Percentiles rank a stretch among this genome's conserved stretches.
phyloP scores from a whole-genome alignment of 2,888 invertebrate genomes.

The Acleris holmiana region DNA sequence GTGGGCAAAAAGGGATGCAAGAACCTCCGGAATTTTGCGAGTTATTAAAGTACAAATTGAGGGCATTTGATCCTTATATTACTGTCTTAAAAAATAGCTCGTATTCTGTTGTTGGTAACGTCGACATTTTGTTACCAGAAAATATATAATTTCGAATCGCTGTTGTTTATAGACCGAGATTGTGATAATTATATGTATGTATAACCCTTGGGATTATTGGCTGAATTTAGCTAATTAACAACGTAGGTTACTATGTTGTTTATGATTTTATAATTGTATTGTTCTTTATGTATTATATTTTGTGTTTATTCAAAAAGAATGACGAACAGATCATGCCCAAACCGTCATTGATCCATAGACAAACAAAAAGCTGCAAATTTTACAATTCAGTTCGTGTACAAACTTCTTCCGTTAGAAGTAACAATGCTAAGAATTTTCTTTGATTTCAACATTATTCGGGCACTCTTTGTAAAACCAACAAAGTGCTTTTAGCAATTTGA shows the following conservation, averaged over 20 bases:
- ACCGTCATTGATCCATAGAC: neutral
- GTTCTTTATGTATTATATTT: too few relatives aligned
- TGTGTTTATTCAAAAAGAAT: too few relatives aligned
- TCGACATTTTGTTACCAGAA: neutral
- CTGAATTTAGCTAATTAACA: constrained; percentile 7
- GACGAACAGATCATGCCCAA: neutral
- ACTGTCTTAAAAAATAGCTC: neutral
- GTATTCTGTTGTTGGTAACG: neutral
- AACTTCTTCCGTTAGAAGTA: constrained; percentile 32
- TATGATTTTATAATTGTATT: neutral
- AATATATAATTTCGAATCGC: neutral
- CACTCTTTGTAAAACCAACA: constrained; percentile 44
- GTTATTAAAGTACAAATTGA: constrained; percentile 15
- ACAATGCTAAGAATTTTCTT: constrained; percentile 32
- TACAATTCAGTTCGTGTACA: constrained; percentile 8
- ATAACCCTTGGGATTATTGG: neutral
- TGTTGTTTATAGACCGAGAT: neutral
- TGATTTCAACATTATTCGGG: constrained; percentile 35
- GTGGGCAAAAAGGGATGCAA: constrained; percentile 20
- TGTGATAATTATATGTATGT: constrained; percentile 2
- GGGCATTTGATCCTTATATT: neutral
- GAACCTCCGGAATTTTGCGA: constrained; percentile 8
- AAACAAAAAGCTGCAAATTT: neutral
- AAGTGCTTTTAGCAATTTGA: constrained; percentile 44
- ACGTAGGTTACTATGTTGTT: neutral